Percentiles rank a stretch among this genome's conserved stretches.
These are phyloP conservation scores for Platycheirus albimanus DNA, from an alignment of 2,888 invertebrate species.

Conservation along the genomic window DNA sequence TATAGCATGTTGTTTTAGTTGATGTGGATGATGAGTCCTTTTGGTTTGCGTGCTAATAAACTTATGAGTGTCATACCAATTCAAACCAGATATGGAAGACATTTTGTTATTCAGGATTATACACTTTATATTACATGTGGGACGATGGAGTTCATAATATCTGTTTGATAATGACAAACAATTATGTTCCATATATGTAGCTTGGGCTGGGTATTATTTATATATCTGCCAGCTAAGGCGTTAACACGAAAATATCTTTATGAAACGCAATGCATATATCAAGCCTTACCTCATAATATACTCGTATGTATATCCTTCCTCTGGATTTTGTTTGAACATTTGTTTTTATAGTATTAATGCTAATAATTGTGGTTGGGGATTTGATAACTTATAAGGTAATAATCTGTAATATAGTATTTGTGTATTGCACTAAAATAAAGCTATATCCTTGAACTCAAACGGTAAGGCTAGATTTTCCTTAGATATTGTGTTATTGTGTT, in stretches of 20 bases:
- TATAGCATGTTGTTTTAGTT: neutral
- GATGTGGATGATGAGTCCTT: constrained; percentile 6
- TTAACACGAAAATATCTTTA: neutral
- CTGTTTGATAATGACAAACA: constrained; percentile 11
- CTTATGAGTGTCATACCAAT: constrained; percentile 39
- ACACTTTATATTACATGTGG: neutral
- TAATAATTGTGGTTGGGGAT: too few species aligned
- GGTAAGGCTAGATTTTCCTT: too few species aligned
- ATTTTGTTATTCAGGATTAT: constrained; percentile 20
- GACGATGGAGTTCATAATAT: neutral
- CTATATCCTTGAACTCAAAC: too few species aligned
- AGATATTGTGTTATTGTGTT: too few species aligned
- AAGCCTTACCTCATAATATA: neutral
- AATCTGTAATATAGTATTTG: too few species aligned
- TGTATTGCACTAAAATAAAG: too few species aligned
- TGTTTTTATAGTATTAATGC: too few species aligned
- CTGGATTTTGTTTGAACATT: too few species aligned
- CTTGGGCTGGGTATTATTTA: too few species aligned
- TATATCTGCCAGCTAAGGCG: neutral
- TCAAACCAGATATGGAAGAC: constrained; percentile 27
- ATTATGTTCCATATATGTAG: constrained; percentile 17
- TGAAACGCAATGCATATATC: constrained; percentile 8
- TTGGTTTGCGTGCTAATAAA: constrained; percentile 34
- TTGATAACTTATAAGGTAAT: too few species aligned
- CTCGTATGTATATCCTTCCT: too few species aligned